These are phyloP conservation scores for Semibalanus balanoides DNA, from an alignment of 1,140 invertebrate genomes.

Conservation along the genomic window DNA sequence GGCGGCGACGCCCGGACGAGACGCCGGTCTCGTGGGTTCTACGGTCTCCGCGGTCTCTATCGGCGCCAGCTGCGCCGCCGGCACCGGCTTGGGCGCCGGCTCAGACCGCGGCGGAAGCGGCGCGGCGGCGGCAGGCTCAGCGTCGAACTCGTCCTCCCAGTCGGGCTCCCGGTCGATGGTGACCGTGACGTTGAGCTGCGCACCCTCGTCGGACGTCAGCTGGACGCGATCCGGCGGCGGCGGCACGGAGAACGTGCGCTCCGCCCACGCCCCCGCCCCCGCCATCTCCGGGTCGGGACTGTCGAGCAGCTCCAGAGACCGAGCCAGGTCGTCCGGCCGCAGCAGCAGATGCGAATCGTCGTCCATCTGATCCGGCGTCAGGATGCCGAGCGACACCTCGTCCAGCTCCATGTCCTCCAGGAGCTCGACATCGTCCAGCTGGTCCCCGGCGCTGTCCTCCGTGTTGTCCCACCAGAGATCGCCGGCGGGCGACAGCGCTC, in stretches of 20 bases:
- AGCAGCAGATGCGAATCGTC: slow-evolving; percentile 28
- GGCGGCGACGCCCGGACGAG: no score
- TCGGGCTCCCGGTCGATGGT: slow-evolving; percentile 28
- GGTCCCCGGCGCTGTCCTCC: slow-evolving; percentile 34
- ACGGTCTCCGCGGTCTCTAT: no score
- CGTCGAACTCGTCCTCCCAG: slow-evolving; percentile 9
- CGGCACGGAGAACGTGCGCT: neutral
- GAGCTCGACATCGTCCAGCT: slow-evolving; percentile 23
- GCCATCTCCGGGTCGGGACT: neutral
- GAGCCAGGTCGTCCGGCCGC: neutral
- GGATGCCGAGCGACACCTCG: slow-evolving; percentile 57
- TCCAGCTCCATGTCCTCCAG: slow-evolving; percentile 58
- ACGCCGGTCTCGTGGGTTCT: no score
- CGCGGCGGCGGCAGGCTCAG: no score
- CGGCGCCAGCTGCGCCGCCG: no score
- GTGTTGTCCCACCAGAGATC: slow-evolving; percentile 36
- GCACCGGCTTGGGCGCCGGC: no score
- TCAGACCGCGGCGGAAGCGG: neutral
- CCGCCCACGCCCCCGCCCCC: no score
- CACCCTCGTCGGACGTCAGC: neutral
- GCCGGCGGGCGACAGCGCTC: slow-evolving; percentile 41
- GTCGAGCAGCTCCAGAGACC: neutral
- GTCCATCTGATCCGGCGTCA: slow-evolving; percentile 73
- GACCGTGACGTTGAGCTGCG: neutral
- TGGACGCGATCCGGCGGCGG: neutral